Evolutionary conservation across 2,888 invertebrate species (phyloP).

Genomic region (Parnassius glacialis): DNA sequence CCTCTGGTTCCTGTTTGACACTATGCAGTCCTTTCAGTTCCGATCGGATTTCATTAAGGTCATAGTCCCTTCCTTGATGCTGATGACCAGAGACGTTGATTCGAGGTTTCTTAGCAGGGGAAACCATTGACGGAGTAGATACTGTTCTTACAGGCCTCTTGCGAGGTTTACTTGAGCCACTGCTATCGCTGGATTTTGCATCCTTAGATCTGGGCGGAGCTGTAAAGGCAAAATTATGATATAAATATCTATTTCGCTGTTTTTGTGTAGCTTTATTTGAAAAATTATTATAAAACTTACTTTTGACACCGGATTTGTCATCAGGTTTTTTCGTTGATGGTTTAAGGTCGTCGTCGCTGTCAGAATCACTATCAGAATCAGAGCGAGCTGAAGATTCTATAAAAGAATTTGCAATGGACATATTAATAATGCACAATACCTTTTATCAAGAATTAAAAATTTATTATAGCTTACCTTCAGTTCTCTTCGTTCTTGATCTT

Average conservation of each 20-base stretch:
- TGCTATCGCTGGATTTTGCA: slow-evolving; percentile 66
- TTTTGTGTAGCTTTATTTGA: neutral
- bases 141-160: slow-evolving; percentile 62
- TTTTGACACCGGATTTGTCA: slow-evolving; percentile 60
- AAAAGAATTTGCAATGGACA: slow-evolving; percentile 27
- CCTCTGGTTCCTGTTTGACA: slow-evolving; percentile 75
- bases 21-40: slow-evolving; percentile 88
- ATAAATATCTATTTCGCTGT: neutral
- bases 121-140: slow-evolving; percentile 56
- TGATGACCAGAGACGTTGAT: slow-evolving; percentile 49
- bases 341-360: slow-evolving; percentile 74
- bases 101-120: slow-evolving; percentile 64
- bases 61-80: slow-evolving; percentile 85
- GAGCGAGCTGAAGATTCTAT: slow-evolving; percentile 69
- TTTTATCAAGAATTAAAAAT: neutral
- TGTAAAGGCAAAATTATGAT: slow-evolving; percentile 35
- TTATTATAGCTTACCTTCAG: slow-evolving; percentile 53
- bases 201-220: slow-evolving; percentile 63
- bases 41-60: slow-evolving; percentile 91
- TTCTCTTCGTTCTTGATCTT: slow-evolving; percentile 63
- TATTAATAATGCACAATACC: neutral
- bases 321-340: slow-evolving; percentile 64
- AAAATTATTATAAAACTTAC: slow-evolving; percentile 40
- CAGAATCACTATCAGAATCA: slow-evolving; percentile 76
- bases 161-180: slow-evolving; percentile 63